Conservation (phyloP, 2,113 vertebrate species). For the Poecilia latipinna region DNA sequence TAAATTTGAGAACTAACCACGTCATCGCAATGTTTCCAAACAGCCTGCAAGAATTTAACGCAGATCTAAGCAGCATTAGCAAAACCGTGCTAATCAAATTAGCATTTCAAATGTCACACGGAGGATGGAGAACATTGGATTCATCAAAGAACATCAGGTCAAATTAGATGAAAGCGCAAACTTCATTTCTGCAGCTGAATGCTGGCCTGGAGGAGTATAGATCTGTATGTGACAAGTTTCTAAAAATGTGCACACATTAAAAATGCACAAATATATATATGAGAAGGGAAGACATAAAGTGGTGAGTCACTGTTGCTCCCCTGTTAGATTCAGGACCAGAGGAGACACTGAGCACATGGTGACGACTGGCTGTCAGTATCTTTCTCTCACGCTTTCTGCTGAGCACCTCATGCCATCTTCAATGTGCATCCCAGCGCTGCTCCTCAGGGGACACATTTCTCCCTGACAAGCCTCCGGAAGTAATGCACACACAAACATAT, state of each 20-base stretch:
- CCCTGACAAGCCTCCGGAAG: conserved; percentile 23
- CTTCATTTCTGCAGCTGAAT: conserved; percentile 20
- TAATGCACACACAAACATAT: not conserved
- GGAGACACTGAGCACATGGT: conserved; percentile 21
- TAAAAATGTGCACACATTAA: not conserved
- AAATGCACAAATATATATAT: not conserved
- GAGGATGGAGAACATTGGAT: conserved; percentile 41
- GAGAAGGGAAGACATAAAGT: not conserved
- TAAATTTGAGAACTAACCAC: conserved; percentile 8
- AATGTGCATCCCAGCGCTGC: conserved; percentile 40
- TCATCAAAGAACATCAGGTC: conserved; percentile 37
- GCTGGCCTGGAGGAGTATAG: not conserved
- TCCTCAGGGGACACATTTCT: conserved; percentile 35
- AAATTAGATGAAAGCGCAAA: conserved; percentile 33
- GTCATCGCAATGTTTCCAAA: conserved; percentile 14
- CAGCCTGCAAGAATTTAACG: conserved; percentile 18
- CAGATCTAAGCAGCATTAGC: conserved; percentile 22
- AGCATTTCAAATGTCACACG: conserved; percentile 45
- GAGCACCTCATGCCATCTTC: conserved; percentile 40
- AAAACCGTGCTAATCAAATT: conserved; percentile 47
- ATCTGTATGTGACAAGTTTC: not conserved
- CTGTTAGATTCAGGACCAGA: conserved; percentile 18
- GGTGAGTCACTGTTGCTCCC: not conserved
- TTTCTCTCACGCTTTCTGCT: conserved; percentile 39
- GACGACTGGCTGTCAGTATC: conserved; percentile 43